Percentiles rank a stretch among this genome's conserved stretches.
phyloP scores from a whole-genome alignment of 2,888 invertebrate genomes.

The Phorcus lineatus region DNA sequence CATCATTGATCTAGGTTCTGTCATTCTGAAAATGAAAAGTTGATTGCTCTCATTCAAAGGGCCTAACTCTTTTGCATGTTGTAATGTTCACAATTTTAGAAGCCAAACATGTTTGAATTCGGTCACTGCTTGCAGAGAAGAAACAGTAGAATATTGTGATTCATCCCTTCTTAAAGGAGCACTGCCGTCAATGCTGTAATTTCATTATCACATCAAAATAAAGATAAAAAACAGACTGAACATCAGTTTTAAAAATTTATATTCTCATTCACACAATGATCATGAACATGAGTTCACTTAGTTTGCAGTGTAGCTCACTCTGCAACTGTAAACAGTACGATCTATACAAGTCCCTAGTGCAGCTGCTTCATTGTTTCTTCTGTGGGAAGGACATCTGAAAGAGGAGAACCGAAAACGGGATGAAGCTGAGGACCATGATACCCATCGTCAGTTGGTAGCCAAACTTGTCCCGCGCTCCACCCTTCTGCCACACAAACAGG shows the following conservation, averaged over 20 bases:
- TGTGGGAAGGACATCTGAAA: conserved; percentile 36
- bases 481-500: conserved; percentile 50
- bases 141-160: too few relatives aligned
- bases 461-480: conserved; percentile 33
- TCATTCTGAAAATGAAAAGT: too few relatives aligned
- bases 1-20: too few relatives aligned
- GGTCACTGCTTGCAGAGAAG: too few relatives aligned
- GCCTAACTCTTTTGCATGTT: too few relatives aligned
- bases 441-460: conserved; percentile 30
- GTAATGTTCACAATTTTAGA: too few relatives aligned
- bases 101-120: too few relatives aligned
- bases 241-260: neutral
- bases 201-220: neutral
- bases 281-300: neutral
- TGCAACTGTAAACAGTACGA: neutral
- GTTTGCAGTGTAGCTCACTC: neutral
- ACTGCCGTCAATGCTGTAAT: too few relatives aligned
- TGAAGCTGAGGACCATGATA: conserved; percentile 27
- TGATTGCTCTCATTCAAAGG: too few relatives aligned
- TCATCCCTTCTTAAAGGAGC: too few relatives aligned
- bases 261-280: neutral
- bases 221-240: neutral
- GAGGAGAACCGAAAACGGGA: neutral
- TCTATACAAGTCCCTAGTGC: neutral
- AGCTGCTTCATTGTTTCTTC: conserved; percentile 12